Evolutionary conservation across 2,797 vertebrate genomes (phyloP).

Genomic region (Moxostoma hubbsi): DNA sequence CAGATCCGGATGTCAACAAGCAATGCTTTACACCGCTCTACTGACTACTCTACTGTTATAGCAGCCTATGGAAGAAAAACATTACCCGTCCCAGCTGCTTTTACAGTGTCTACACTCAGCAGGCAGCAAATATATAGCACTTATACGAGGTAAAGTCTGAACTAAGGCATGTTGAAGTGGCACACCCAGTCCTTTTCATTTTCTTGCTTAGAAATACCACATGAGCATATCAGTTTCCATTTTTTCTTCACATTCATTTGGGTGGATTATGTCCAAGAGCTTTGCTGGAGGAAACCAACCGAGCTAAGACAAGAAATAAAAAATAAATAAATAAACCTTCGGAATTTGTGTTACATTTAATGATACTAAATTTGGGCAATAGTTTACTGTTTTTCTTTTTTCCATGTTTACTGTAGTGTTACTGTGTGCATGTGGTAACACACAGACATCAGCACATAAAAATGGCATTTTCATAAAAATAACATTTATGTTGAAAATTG

Average conservation of each 20-base stretch:
- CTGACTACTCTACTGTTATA: constrained; percentile 33
- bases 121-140: constrained; percentile 9
- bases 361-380: background rate
- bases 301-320: too few species aligned
- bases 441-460: background rate
- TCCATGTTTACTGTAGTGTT: background rate
- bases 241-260: background rate
- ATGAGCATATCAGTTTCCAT: background rate
- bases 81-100: background rate
- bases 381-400: background rate
- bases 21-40: background rate
- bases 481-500: too few species aligned
- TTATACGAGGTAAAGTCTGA: background rate
- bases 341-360: background rate
- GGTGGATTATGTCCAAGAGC: background rate
- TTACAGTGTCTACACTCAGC: constrained; percentile 12
- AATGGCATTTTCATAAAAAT: too few species aligned
- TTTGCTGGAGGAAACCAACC: too few species aligned
- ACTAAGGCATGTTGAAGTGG: background rate
- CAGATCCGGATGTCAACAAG: constrained; percentile 12
- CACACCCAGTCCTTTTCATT: background rate
- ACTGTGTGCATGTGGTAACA: background rate
- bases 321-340: too few species aligned
- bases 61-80: constrained; percentile 19
- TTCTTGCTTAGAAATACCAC: background rate